phyloP scores from a whole-genome alignment of 2,888 invertebrate species.

The Sialis fuliginosa region DNA sequence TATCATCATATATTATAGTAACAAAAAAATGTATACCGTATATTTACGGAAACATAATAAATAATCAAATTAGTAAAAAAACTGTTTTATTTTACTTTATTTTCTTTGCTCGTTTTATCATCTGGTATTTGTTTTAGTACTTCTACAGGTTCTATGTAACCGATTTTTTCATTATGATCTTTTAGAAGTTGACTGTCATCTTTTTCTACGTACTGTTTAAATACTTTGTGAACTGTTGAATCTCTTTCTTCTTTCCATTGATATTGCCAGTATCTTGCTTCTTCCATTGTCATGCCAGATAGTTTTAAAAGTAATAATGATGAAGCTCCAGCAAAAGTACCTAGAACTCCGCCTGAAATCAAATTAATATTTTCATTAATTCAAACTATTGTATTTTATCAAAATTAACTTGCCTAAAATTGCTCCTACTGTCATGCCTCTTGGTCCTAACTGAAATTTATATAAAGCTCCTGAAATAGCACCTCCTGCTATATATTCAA shows the following conservation, averaged over 20 bases:
- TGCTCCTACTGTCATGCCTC: constrained; percentile 48
- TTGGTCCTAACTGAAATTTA: constrained; percentile 47
- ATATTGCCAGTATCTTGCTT: constrained; percentile 40
- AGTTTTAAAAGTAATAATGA: constrained; percentile 35
- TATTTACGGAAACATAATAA: too few relatives aligned
- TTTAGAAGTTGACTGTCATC: constrained; percentile 14
- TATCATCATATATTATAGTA: too few relatives aligned
- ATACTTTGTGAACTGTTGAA: constrained; percentile 19
- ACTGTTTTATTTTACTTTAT: too few relatives aligned
- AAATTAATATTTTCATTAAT: background rate
- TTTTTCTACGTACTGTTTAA: constrained; percentile 15
- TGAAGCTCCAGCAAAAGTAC: constrained; percentile 36
- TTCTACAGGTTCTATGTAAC: background rate
- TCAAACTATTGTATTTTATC: background rate
- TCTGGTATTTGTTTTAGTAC: background rate
- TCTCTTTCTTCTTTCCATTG: constrained; percentile 25
- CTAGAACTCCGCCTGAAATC: constrained; percentile 36
- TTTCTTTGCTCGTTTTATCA: background rate
- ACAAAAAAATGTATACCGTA: too few relatives aligned
- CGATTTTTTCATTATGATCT: constrained; percentile 11
- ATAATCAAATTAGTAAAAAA: too few relatives aligned
- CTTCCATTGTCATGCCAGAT: constrained; percentile 42
- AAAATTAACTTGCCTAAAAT: constrained; percentile 31
- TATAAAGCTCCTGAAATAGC: constrained; percentile 44
- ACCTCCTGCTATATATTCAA: constrained; percentile 50